phyloP scores from a whole-genome alignment of 2,113 vertebrate species.

The Triplophysa siluroides region DNA sequence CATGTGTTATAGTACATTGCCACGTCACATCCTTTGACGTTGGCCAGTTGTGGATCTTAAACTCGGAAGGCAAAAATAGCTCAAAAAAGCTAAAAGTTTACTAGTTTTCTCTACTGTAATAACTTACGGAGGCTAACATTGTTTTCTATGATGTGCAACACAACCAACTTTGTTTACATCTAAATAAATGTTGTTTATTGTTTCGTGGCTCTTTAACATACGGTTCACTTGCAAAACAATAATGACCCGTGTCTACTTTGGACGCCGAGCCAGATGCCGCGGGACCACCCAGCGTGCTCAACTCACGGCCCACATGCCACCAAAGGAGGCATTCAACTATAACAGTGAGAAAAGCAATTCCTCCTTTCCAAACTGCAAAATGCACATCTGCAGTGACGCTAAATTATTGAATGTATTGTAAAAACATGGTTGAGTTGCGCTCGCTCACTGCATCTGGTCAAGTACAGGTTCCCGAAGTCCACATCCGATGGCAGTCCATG shows the following conservation, averaged over 20 bases:
- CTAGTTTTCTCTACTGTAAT: no score
- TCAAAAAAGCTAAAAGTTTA: no score
- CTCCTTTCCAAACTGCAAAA: neutral
- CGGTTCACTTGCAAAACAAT: neutral
- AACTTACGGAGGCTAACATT: no score
- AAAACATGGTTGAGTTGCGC: neutral
- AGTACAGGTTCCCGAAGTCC: neutral
- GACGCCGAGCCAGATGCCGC: neutral
- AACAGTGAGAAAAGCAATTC: neutral
- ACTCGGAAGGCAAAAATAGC: no score
- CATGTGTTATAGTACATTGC: no score
- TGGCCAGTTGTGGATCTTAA: no score
- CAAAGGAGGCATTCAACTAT: neutral
- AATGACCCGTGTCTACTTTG: conserved; percentile 15
- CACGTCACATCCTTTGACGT: no score
- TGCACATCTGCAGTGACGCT: neutral
- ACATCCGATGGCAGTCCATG: neutral
- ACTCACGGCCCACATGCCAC: neutral
- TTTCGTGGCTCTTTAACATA: no score
- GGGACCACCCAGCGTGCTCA: neutral
- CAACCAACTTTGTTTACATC: no score
- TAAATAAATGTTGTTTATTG: no score
- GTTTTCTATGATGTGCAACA: no score
- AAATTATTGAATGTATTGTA: neutral
- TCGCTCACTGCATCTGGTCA: neutral